A percentile compares a stretch with the other conserved stretches of the same genome.
Conservation (phyloP, 2,113 vertebrate species). For the Thomomys bottae region DNA sequence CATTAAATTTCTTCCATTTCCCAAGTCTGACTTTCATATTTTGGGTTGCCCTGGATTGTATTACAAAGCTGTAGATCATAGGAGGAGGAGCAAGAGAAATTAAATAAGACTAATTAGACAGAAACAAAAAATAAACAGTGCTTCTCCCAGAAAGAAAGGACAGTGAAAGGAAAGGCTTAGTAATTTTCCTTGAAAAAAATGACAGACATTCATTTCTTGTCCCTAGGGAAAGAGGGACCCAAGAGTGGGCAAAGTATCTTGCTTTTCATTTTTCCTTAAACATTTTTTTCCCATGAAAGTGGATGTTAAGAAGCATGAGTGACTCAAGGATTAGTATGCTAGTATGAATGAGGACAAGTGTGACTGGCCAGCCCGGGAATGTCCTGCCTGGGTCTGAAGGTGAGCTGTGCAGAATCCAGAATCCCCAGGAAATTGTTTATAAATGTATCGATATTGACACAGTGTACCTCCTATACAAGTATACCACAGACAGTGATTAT, state of each 20-base stretch:
- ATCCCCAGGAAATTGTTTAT: background rate
- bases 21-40: constrained; percentile 72
- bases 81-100: constrained; percentile 56
- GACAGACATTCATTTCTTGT: background rate
- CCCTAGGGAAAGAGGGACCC: background rate
- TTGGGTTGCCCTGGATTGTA: constrained; percentile 58
- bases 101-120: background rate
- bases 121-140: background rate
- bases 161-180: background rate
- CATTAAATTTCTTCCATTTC: constrained; percentile 60
- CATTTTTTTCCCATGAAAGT: background rate
- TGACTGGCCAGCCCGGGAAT: background rate
- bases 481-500: no score
- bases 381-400: background rate
- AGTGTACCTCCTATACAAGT: no score
- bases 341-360: background rate
- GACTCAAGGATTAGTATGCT: background rate
- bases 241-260: background rate
- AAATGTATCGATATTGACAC: background rate
- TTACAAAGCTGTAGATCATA: constrained; percentile 62
- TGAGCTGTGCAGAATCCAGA: background rate
- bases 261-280: background rate
- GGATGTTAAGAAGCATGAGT: background rate
- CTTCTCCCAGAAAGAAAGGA: background rate
- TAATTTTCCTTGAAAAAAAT: constrained; percentile 26